Base-by-base conservation (phyloP, 1,140 invertebrate species). In the Drosophila mojavensis region DNA sequence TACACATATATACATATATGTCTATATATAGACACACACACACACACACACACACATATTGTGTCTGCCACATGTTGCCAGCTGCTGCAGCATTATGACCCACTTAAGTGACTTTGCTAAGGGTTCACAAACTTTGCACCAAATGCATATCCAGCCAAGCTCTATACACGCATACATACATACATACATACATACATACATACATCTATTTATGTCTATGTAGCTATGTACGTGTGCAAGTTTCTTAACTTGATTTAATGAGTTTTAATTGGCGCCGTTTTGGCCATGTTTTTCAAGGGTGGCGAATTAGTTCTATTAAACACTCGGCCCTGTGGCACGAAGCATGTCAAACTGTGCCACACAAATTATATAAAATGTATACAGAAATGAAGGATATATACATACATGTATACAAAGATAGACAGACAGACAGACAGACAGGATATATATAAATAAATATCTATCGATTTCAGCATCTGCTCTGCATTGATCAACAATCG, bases 41-140 rank as follows among this genome's bases (percentile, higher is more conserved):
- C 77, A 30, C 17, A 17, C 17, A 17, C 17, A 17, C 28, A 28
- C 28, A 28, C 28, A 28, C 6, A 7, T 7, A 63, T 82, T 51
- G 64, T 64, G 41, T 48, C 36, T 72, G 36, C 76, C 63, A 30
- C 60, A 74, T 58, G 45, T 55, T 59, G 39, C 56, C 54, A 33
- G 50, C 62, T 61, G 50, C 51, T 63, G 55, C 64, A 70, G 79
- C 82, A 90, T 90, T 90, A 90, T 90, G 86, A 90, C 86, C 88
- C 86, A 90, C 86, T 90, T 90, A 90, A 90, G 82, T 90, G 86
- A 79, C 82, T 90, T 90, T 90, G 90, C 90, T 83, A 85, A 77
- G 82, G 86, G 82, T 86, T 90, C 90, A 90, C 83, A 84, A 86
- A 90, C 84, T 81, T 90, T 68, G n/a, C 54, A 15, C 30, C 54